A percentile compares a stretch with the other conserved stretches of the same genome.
Conservation (phyloP, 2,797 vertebrate genomes). For the Pyrocephalus nanus region DNA sequence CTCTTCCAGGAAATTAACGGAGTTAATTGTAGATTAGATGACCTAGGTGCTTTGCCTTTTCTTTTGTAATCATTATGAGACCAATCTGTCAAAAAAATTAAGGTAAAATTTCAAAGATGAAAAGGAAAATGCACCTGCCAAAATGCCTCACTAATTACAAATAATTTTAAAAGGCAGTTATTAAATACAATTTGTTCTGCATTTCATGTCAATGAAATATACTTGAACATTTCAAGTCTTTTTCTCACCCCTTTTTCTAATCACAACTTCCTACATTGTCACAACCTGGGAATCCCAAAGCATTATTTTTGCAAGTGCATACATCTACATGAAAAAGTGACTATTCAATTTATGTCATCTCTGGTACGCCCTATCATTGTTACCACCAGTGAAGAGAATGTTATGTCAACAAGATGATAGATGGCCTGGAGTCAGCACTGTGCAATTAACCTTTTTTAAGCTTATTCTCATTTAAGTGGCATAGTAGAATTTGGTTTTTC, state of each 20-base stretch:
- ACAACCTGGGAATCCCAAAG: not conserved
- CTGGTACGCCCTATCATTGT: not conserved
- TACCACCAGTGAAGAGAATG: not conserved
- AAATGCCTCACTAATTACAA: constrained; percentile 16
- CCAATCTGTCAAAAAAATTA: constrained; percentile 25
- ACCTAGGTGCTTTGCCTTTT: constrained; percentile 50
- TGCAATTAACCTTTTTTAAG: constrained; percentile 35
- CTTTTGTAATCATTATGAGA: constrained; percentile 25
- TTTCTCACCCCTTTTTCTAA: not conserved
- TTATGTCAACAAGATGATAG: not conserved
- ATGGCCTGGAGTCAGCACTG: not conserved
- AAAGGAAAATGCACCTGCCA: constrained; percentile 18
- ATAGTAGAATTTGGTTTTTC: not conserved
- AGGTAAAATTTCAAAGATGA: constrained; percentile 33
- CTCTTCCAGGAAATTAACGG: constrained; percentile 32
- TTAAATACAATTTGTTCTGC: constrained; percentile 26
- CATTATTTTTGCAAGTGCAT: constrained; percentile 6
- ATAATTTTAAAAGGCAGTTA: not conserved
- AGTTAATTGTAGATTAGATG: constrained; percentile 55
- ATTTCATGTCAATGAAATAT: not conserved
- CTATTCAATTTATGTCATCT: not conserved
- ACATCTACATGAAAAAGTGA: not conserved
- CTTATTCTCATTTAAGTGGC: not conserved
- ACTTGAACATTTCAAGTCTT: not conserved
- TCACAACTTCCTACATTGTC: not conserved